Evolutionary conservation across 2,113 vertebrate species (phyloP).

Genomic region (Rhinoderma darwinii): DNA sequence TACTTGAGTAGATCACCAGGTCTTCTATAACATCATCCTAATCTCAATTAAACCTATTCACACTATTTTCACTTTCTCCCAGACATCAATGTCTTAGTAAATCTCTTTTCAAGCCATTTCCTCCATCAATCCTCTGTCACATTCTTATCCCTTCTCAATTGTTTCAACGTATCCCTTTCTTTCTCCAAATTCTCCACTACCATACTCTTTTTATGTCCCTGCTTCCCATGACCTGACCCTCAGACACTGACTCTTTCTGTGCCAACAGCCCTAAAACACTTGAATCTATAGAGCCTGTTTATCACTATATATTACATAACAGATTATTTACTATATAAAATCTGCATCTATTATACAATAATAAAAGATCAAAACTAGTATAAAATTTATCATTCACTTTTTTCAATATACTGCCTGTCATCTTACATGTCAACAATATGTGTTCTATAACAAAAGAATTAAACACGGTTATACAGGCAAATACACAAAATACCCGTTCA

Average conservation of each 20-base stretch:
- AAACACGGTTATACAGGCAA: not conserved
- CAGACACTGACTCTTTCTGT: not conserved
- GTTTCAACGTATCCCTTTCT: conserved; percentile 26
- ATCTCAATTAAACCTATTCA: not conserved
- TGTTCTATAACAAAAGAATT: not conserved
- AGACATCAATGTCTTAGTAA: not conserved
- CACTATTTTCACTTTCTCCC: not conserved
- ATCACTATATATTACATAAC: not conserved
- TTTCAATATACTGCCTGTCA: not conserved
- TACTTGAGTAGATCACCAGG: not conserved
- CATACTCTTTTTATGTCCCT: conserved; percentile 16
- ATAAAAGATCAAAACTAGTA: not conserved
- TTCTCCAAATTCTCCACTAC: not conserved
- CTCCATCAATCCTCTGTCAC: conserved; percentile 8
- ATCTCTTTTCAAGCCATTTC: conserved; percentile 28
- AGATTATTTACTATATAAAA: not conserved
- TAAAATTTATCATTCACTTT: not conserved
- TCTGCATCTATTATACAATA: not conserved
- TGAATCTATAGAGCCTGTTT: not conserved
- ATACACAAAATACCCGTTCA: not conserved
- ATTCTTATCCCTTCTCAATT: conserved; percentile 4
- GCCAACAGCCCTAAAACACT: not conserved
- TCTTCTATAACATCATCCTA: not conserved
- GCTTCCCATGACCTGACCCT: conserved; percentile 33
- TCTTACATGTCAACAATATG: not conserved